These are phyloP conservation scores for Hippocampus abdominalis DNA, from an alignment of 2,113 vertebrate species.

Conservation along the genomic window DNA sequence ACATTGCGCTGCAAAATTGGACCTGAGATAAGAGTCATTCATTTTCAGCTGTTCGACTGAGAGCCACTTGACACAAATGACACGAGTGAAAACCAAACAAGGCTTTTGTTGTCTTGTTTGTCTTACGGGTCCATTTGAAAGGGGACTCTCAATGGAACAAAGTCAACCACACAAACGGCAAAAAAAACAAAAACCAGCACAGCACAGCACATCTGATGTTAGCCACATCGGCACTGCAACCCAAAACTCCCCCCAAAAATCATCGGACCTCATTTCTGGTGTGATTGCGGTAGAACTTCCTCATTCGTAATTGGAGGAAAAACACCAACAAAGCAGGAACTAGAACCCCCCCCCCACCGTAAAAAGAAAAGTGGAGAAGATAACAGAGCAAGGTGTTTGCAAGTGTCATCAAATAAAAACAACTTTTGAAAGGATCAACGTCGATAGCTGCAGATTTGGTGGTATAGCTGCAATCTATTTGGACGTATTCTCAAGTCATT, in stretches of 20 bases:
- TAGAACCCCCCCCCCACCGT: neutral
- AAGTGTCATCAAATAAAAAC: constrained; percentile 1
- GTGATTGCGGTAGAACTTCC: constrained; percentile 29
- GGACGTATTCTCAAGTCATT: neutral
- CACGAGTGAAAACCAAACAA: neutral
- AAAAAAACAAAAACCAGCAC: constrained; percentile 6
- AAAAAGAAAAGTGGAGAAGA: neutral
- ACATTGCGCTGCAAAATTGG: neutral
- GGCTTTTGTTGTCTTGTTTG: neutral
- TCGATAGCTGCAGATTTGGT: neutral
- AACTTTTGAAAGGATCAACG: neutral
- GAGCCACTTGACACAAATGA: neutral
- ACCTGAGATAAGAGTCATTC: neutral
- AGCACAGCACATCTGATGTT: constrained; percentile 14
- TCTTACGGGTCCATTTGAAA: constrained; percentile 21
- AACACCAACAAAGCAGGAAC: constrained; percentile 10
- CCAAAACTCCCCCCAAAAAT: constrained; percentile 22
- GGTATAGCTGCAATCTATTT: neutral
- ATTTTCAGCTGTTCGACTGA: neutral
- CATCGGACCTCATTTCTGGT: constrained; percentile 30
- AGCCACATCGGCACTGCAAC: constrained; percentile 37
- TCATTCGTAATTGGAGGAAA: constrained; percentile 9
- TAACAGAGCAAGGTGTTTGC: constrained; percentile 36
- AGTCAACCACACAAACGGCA: constrained; percentile 18
- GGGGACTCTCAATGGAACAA: constrained; percentile 19